Base-by-base conservation (phyloP, 2,113 vertebrate genomes). In the Rhinoptilus africanus region DNA sequence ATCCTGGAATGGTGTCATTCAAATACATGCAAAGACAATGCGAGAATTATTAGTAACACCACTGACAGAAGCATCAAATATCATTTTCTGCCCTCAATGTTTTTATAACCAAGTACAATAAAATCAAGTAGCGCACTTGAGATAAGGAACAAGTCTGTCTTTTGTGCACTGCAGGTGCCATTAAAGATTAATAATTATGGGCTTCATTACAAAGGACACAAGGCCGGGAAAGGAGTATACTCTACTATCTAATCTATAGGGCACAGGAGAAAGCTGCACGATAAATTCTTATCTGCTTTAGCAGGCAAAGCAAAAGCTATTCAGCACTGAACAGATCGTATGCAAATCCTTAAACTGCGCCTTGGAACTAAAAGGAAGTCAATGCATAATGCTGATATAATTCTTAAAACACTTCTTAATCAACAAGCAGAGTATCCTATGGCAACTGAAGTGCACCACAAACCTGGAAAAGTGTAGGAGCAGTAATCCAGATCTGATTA, bases 321-420 rank as follows among this genome's bases (percentile, higher is more conserved):
- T 94, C 1, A 43, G 57, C 85, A 88, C 39, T 79, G 95, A 69
- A 87, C 28, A 97, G 56, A 87, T 34, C 21, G 1, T 48, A 96
- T 41, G 74, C 87, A 97, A 94, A 94, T 94, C 81, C 89, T 79
- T 63, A 94, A 91, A 19, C 5, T 85, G 84, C 62, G 88, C 95
- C 92, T 91, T 92, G 81, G 71, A 94, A 89, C 77, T 75, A 87
- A 88, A 82, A 94, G 84, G 89, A 96, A 96, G 74, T 89, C 77
- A 92, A 50, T 62, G 87, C 53, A 79, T 34, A 79, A 69, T 28
- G 54, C 67, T 47, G 89, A 89, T 80, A 94, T 4, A 51, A 77
- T 60, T 89, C 62, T 83, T 83, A 77, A 83, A 93, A 84, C n/a
- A 53, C 12, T 91, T 69, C 24, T 63, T 87, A 72, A 72, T 84